phyloP scores from a whole-genome alignment of 1,140 invertebrate genomes.

The Cecropterus lyciades region DNA sequence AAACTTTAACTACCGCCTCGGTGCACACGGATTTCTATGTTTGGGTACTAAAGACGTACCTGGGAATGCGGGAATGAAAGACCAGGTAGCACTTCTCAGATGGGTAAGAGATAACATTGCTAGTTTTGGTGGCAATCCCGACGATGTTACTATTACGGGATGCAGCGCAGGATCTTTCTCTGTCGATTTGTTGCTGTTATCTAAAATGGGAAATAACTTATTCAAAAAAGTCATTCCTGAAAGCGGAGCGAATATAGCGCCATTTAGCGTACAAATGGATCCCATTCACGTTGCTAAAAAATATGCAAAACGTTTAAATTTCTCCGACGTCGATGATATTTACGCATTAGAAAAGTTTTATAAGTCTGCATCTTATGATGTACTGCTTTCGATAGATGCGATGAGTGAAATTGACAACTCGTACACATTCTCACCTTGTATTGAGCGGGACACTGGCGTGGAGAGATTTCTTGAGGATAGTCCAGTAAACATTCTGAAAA shows the following conservation, averaged over 20 bases:
- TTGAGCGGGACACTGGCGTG: constrained; percentile 48
- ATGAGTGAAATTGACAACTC: constrained; percentile 40
- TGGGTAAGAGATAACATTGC: constrained; percentile 42
- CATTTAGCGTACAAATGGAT: constrained; percentile 15
- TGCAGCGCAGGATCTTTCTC: constrained; percentile 37
- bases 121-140: constrained; percentile 41
- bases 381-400: constrained; percentile 38
- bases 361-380: constrained; percentile 45
- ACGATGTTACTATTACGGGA: constrained; percentile 40
- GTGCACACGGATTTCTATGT: constrained; percentile 38
- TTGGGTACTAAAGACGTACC: constrained; percentile 25
- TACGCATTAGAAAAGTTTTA: constrained; percentile 62
- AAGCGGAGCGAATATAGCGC: constrained; percentile 8
- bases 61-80: constrained; percentile 39
- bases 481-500: constrained; percentile 58
- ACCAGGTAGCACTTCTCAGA: constrained; percentile 12
- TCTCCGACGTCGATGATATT: constrained; percentile 45
- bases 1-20: constrained; percentile 45
- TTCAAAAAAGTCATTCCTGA: constrained; percentile 31
- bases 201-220: constrained; percentile 30
- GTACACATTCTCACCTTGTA: constrained; percentile 52
- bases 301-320: constrained; percentile 33
- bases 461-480: constrained; percentile 53
- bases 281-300: constrained; percentile 15
- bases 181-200: constrained; percentile 36